A percentile compares a stretch with the other conserved stretches of the same genome.
These are phyloP conservation scores for Saxicola maurus DNA, from an alignment of 2,797 vertebrate species.

Conservation along the genomic window DNA sequence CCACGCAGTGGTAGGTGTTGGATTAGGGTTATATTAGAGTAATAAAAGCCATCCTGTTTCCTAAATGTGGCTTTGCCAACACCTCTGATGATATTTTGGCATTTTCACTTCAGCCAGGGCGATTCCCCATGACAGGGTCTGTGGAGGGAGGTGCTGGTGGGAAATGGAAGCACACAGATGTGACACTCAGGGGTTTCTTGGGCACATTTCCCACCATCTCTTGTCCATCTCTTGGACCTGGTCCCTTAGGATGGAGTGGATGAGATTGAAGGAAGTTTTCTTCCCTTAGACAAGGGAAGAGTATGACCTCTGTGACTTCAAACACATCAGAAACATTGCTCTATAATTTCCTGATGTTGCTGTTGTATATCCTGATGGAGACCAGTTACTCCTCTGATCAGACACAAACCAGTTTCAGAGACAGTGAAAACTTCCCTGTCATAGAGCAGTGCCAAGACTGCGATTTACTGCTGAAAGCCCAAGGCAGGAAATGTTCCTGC, in stretches of 20 bases:
- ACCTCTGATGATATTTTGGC: background rate
- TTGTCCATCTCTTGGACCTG: background rate
- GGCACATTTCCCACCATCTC: background rate
- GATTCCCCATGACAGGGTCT: background rate
- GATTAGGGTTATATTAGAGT: background rate
- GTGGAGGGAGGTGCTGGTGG: background rate
- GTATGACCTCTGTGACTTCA: background rate
- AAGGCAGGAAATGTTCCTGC: background rate
- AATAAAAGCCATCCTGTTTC: background rate
- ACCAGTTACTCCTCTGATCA: background rate
- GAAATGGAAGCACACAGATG: rapidly evolving
- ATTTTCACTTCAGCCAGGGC: rapidly evolving
- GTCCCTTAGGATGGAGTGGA: rapidly evolving
- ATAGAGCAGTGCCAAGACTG: rapidly evolving
- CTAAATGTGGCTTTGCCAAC: rapidly evolving
- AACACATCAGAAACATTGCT: background rate
- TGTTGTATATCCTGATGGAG: background rate
- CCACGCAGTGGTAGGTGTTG: rapidly evolving
- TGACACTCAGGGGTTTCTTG: background rate
- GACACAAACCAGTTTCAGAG: background rate
- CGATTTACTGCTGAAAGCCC: background rate
- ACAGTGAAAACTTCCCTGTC: background rate
- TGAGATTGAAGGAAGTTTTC: background rate
- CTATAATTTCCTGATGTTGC: background rate
- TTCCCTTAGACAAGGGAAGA: background rate